Evolutionary conservation across 2,797 vertebrate genomes (phyloP).

Genomic region (Sebastes miniatus): DNA sequence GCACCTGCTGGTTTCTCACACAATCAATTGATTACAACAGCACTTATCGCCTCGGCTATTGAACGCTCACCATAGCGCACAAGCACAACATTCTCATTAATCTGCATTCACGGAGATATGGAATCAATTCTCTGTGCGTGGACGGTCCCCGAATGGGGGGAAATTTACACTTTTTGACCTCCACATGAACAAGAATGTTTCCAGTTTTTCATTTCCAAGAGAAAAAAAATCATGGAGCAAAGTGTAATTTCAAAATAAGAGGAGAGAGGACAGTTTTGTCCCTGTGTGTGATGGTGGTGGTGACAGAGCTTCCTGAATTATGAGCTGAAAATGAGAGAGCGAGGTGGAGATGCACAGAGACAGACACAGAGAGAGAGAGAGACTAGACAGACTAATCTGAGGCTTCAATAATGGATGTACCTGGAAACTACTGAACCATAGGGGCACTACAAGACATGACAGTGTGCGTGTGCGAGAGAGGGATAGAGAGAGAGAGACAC

Average conservation of each 20-base stretch:
- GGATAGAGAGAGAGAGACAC: too few relatives aligned
- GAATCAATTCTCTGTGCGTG: slow-evolving; percentile 15
- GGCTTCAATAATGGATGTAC: slow-evolving; percentile 74
- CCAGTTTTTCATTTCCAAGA: background rate
- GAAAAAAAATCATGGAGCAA: background rate
- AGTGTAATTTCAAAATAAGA: slow-evolving; percentile 6
- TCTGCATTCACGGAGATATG: slow-evolving; percentile 33
- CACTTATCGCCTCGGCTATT: slow-evolving; percentile 47
- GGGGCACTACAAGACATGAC: slow-evolving; percentile 62
- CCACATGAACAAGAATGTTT: background rate
- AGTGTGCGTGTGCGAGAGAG: slow-evolving; percentile 15
- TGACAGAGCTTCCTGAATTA: slow-evolving; percentile 33
- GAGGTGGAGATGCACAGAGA: slow-evolving; percentile 21
- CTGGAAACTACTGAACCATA: slow-evolving; percentile 70
- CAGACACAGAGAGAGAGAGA: slow-evolving; percentile 22
- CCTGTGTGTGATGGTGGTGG: background rate
- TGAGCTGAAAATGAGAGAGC: slow-evolving; percentile 33
- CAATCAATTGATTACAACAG: slow-evolving; percentile 69
- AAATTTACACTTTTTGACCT: slow-evolving; percentile 1
- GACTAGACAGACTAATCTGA: slow-evolving; percentile 66
- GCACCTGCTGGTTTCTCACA: slow-evolving; percentile 67
- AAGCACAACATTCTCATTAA: slow-evolving; percentile 50
- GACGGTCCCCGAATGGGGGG: background rate
- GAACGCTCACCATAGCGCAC: slow-evolving; percentile 33
- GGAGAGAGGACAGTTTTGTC: background rate